Percentiles rank a stretch among this genome's conserved stretches.
These are phyloP conservation scores for Kryptolebias marmoratus DNA, from an alignment of 2,113 vertebrate genomes.

Conservation along the genomic window DNA sequence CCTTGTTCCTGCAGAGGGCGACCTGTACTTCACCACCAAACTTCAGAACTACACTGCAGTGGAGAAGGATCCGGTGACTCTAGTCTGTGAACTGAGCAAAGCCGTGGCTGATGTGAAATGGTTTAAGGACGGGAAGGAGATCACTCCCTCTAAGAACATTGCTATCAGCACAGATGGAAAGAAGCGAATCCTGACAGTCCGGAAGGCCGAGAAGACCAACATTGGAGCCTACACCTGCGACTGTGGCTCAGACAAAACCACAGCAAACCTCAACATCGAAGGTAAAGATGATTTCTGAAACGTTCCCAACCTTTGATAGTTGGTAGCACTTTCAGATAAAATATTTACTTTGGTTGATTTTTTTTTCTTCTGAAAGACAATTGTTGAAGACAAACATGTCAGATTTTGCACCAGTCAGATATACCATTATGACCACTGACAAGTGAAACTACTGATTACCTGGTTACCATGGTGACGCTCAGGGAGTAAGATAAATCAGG, in stretches of 20 bases:
- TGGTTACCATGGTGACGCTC: no score
- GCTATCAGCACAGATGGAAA: constrained; percentile 88
- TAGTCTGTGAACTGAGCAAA: constrained; percentile 96
- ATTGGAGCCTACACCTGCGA: constrained; percentile 94
- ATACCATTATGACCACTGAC: no score
- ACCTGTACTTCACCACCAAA: constrained; percentile 94
- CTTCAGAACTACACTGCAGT: constrained; percentile 96
- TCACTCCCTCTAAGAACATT: constrained; percentile 91
- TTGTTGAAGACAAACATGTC: no score
- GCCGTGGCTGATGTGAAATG: constrained; percentile 91
- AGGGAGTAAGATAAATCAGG: no score
- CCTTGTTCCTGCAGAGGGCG: constrained; percentile 86
- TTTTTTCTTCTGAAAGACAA: no score
- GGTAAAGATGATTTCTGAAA: constrained; percentile 72
- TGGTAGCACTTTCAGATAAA: no score
- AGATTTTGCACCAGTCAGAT: no score
- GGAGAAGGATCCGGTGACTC: constrained; percentile 92
- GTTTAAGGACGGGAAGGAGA: constrained; percentile 93
- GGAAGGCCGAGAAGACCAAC: constrained; percentile 91
- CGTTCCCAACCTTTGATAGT: no score
- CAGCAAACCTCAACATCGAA: constrained; percentile 92
- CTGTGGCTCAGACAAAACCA: constrained; percentile 94
- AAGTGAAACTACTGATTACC: no score
- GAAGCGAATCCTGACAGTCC: constrained; percentile 90
- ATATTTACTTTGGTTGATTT: no score